Percentiles rank a stretch among this genome's conserved stretches.
phyloP scores from a whole-genome alignment of 2,888 invertebrate genomes.

The Alcis repandata region DNA sequence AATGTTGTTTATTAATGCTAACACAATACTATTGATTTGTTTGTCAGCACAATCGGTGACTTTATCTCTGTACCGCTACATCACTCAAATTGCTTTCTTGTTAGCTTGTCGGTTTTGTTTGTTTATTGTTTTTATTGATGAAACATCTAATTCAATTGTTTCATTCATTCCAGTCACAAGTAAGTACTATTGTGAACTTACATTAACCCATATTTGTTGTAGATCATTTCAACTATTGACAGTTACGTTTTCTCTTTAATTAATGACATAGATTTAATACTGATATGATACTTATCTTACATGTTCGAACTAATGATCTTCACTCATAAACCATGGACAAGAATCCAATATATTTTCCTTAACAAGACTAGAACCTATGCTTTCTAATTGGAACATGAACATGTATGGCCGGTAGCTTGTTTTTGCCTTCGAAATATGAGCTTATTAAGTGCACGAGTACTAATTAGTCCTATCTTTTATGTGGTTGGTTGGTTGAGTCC shows the following conservation, averaged over 20 bases:
- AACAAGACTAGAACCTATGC: constrained; percentile 54
- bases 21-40: constrained; percentile 46
- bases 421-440: constrained; percentile 56
- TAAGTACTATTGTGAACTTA: background rate
- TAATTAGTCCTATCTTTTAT: constrained; percentile 59
- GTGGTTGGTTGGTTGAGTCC: constrained; percentile 36
- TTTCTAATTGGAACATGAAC: constrained; percentile 68
- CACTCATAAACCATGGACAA: constrained; percentile 50
- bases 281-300: constrained; percentile 45
- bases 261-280: constrained; percentile 29
- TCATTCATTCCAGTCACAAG: constrained; percentile 18
- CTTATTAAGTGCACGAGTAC: constrained; percentile 62
- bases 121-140: constrained; percentile 43
- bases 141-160: constrained; percentile 30
- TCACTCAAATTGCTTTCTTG: constrained; percentile 44
- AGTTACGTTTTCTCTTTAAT: constrained; percentile 32
- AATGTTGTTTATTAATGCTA: constrained; percentile 32
- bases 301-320: constrained; percentile 51
- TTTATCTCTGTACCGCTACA: constrained; percentile 47
- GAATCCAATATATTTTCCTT: constrained; percentile 54
- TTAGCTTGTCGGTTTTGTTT: constrained; percentile 44
- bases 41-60: constrained; percentile 45
- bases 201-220: constrained; percentile 2
- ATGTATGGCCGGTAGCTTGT: constrained; percentile 57
- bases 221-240: constrained; percentile 19